Evolutionary conservation across 2,113 vertebrate genomes (phyloP).

Genomic region (Oceanodroma tethys): DNA sequence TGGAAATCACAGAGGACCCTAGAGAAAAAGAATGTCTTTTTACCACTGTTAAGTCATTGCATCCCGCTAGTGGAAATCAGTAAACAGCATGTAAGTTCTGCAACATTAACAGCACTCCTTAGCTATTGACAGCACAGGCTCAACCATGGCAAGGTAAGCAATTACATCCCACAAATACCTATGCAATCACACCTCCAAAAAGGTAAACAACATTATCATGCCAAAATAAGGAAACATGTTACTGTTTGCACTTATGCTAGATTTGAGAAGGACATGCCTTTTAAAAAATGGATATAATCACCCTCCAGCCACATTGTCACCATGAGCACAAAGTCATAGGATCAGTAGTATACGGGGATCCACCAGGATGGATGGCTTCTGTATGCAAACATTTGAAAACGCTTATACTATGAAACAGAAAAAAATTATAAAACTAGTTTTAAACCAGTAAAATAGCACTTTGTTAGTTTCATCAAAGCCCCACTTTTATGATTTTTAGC

Average conservation of each 20-base stretch:
- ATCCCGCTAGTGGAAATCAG: neutral
- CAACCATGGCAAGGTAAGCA: neutral
- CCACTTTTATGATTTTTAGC: neutral
- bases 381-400: neutral
- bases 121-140: neutral
- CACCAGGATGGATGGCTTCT: neutral
- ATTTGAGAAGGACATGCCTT: neutral
- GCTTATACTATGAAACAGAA: neutral
- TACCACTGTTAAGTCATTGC: fast-evolving
- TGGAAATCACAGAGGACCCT: neutral
- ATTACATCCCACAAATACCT: neutral
- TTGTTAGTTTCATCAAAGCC: neutral
- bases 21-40: neutral
- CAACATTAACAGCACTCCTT: neutral
- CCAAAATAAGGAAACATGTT: neutral
- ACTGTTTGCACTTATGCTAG: neutral
- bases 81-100: neutral
- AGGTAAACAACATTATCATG: neutral
- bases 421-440: neutral
- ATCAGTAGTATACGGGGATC: neutral
- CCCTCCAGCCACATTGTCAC: neutral
- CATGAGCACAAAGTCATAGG: neutral
- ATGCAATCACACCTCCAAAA: neutral
- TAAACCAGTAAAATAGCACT: neutral
- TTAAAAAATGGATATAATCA: fast-evolving